Percentiles rank a stretch among this genome's conserved stretches.
These are phyloP conservation scores for Hymenopus coronatus DNA, from an alignment of 2,888 invertebrate species.

Conservation along the genomic window DNA sequence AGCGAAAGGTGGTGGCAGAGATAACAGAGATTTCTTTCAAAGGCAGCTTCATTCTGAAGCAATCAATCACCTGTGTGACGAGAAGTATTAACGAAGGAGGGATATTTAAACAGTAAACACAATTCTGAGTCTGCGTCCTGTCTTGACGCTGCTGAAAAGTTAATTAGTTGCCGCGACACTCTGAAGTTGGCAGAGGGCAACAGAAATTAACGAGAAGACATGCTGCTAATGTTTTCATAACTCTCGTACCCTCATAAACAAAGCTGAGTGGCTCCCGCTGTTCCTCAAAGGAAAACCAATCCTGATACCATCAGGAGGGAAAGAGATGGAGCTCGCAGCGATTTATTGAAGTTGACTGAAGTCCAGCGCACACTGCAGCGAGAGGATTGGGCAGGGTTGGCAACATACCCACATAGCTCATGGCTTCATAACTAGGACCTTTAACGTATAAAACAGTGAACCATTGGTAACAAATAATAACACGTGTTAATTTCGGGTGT, in stretches of 20 bases:
- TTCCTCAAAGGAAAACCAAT: neutral
- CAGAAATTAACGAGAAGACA: slow-evolving; percentile 10
- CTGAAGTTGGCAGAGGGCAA: neutral
- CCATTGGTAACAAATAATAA: too few species aligned
- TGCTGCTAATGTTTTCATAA: slow-evolving; percentile 12
- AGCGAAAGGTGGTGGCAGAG: neutral
- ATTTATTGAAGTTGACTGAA: neutral
- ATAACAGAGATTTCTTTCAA: neutral
- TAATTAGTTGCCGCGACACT: neutral
- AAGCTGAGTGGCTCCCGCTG: neutral
- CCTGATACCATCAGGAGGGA: neutral
- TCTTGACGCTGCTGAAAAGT: neutral
- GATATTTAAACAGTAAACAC: neutral
- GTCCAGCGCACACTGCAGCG: neutral
- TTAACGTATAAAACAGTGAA: too few species aligned
- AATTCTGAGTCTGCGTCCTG: neutral
- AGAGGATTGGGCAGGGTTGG: neutral
- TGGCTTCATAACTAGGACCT: too few species aligned
- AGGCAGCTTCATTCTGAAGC: neutral
- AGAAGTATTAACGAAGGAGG: neutral
- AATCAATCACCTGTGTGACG: neutral
- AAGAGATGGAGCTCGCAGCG: neutral
- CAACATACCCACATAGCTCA: neutral
- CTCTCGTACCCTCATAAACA: neutral
- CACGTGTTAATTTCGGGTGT: too few species aligned